phyloP scores from a whole-genome alignment of 2,888 invertebrate genomes.

The Busseola fusca region DNA sequence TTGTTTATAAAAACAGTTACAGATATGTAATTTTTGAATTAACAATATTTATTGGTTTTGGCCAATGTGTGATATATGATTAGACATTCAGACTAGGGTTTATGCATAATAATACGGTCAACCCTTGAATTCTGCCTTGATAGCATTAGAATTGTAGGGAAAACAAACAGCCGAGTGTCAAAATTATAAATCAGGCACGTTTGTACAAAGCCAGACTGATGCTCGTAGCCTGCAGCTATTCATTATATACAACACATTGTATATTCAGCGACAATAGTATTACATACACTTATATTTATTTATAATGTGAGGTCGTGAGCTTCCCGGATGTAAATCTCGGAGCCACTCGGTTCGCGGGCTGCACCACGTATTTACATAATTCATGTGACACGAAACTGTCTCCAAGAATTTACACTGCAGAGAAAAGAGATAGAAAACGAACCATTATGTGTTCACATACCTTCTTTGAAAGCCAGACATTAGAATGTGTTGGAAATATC shows the following conservation, averaged over 20 bases:
- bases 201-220: constrained; percentile 17
- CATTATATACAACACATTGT: constrained; percentile 43
- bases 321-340: constrained; percentile 76
- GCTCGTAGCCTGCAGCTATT: constrained; percentile 17
- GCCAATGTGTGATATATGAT: not conserved
- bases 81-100: not conserved
- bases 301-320: constrained; percentile 68
- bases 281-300: constrained; percentile 65
- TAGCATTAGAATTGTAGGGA: not conserved
- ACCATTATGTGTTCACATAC: constrained; percentile 60
- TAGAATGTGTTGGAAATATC: constrained; percentile 30
- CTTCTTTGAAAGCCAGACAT: constrained; percentile 26
- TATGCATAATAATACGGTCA: not conserved
- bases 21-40: not conserved
- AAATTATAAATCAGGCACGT: constrained; percentile 26
- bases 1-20: not conserved
- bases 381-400: constrained; percentile 82
- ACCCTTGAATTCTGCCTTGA: not conserved
- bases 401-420: constrained; percentile 80
- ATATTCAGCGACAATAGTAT: constrained; percentile 61
- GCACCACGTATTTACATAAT: constrained; percentile 82
- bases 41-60: not conserved
- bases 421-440: constrained; percentile 70
- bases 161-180: not conserved
- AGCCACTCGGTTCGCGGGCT: constrained; percentile 70